Evolutionary conservation across 2,888 invertebrate genomes (phyloP), one percentile per base, ranked within the genome.

Genomic region (Uropetala carovei): DNA sequence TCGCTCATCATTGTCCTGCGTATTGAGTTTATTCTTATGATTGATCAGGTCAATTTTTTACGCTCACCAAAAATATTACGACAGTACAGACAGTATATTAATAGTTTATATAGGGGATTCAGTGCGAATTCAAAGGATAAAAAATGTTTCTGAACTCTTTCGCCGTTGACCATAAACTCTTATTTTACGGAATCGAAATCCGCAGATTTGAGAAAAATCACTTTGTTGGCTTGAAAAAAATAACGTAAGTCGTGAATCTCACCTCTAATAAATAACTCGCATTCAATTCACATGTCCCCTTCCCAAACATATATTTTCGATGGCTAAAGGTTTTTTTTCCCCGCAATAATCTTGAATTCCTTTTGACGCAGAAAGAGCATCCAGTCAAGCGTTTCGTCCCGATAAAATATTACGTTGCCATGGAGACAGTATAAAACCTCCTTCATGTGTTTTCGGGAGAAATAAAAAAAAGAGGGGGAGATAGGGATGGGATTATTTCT

Each of bases 341-440:
- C n/a, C 86, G 59, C 60, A 59, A 86, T 86, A 60, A 86, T 86
- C 22, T 60, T 60, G 86, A 56, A 86, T 86, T 86, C 86, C 86
- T 59, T 58, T 58, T n/a, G 56, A 11, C 18, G 30, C 30, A 18
- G 60, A 86, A 59, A 59, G 59, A 58, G 60, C 27, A 18, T 59
- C 60, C 11, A 86, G 86, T 86, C 59, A 60, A 30, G 60, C 60
- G 30, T 30, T 22, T 59, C 86, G 59, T 18, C 14, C 59, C 11
- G 86, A 86, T 86, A 86, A 86, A 59, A 86, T 60, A 86, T 86
- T 60, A 30, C 30, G 59, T 86, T 86, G 86, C 86, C 58, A 86
- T 27, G 86, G 85, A 27, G 60, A 86, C 86, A 59, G 27, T 16
- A 86, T 27, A 27, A 86, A 82, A 59, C 85, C 22, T 59, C 85